Base-by-base conservation (phyloP, 1,140 invertebrate genomes). In the Muscidifurax raptorellus region DNA sequence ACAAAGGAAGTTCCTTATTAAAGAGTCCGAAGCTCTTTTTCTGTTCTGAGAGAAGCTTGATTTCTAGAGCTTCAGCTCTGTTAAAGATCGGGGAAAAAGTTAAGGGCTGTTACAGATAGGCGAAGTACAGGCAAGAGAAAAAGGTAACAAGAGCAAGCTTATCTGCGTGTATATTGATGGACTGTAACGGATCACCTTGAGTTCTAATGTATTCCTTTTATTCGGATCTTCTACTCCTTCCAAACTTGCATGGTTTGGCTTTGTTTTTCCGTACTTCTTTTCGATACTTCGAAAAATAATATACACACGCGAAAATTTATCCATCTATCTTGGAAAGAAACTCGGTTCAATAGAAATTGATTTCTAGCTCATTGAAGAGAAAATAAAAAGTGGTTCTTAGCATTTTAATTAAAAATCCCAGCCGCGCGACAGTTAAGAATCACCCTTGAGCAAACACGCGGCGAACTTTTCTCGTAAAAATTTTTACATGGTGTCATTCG, bases 401-500 rank as follows among this genome's bases (percentile, higher is more conserved):
- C 1, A 18, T 75, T 76, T 81, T 71, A 64, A 76, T 75, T 74
- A 66, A 40, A 40, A 40, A 40, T 10, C 36, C 36, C 36, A 40
- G 7, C 36, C 36, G 9, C 10, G 36, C 36, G 52, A 66, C 71
- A 66, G 47, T 76, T 52, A 78, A 77, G 40, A 67, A 71, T 77
- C 64, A 28, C 32, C 64, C 36, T 32, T n/a, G 82, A 59, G 22
- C 36, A 71, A 52, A 69, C 25, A 27, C 44, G 32, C 30, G 71
- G 22, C 30, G 15, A 77, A 77, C 15, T 69, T 83, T 83, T 0
- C 82, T 77, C 82, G 59, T 77, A 36, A 71, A 83, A 83, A 69
- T 77, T 77, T 83, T 77, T 78, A 77, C 64, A 74, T 74, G 25
- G 25, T 72, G 52, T 82, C 80, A 66, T 82, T 66, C 80, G 18